These are phyloP conservation scores for Eilema griseolum DNA, from an alignment of 2,888 invertebrate genomes.

Conservation along the genomic window DNA sequence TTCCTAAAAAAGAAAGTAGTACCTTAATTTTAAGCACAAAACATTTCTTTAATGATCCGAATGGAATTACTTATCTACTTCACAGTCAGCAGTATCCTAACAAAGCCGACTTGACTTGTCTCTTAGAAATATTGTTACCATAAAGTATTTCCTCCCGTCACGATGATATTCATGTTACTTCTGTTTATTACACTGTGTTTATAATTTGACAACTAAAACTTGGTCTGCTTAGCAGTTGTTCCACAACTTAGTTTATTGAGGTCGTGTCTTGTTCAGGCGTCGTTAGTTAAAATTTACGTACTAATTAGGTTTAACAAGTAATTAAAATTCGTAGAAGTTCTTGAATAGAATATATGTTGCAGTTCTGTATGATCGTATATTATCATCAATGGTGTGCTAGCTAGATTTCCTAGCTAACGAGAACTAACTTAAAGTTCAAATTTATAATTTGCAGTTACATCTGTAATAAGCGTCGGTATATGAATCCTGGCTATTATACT, in stretches of 20 bases:
- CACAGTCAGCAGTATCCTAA: not conserved
- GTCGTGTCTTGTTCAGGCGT: not conserved
- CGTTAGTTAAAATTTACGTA: not conserved
- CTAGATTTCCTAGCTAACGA: not conserved
- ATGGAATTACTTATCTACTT: not conserved
- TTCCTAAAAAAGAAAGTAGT: too few relatives aligned
- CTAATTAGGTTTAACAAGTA: not conserved
- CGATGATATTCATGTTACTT: not conserved
- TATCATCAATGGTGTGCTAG: not conserved
- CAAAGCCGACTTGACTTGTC: not conserved
- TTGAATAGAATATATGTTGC: not conserved
- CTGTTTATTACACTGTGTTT: not conserved
- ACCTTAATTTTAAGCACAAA: too few relatives aligned
- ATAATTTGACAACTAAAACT: slow-evolving; percentile 3
- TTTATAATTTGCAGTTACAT: too few relatives aligned
- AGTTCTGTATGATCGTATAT: not conserved
- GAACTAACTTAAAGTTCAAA: too few relatives aligned
- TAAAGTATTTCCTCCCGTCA: not conserved
- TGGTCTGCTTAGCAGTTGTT: not conserved
- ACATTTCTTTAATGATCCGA: not conserved
- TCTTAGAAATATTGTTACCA: not conserved
- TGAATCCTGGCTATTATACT: too few relatives aligned
- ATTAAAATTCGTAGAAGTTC: not conserved
- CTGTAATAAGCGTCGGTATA: too few relatives aligned
- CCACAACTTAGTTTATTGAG: not conserved